Base-by-base conservation (phyloP, 2,113 vertebrate genomes). In the Thalassarche chlororhynchos region DNA sequence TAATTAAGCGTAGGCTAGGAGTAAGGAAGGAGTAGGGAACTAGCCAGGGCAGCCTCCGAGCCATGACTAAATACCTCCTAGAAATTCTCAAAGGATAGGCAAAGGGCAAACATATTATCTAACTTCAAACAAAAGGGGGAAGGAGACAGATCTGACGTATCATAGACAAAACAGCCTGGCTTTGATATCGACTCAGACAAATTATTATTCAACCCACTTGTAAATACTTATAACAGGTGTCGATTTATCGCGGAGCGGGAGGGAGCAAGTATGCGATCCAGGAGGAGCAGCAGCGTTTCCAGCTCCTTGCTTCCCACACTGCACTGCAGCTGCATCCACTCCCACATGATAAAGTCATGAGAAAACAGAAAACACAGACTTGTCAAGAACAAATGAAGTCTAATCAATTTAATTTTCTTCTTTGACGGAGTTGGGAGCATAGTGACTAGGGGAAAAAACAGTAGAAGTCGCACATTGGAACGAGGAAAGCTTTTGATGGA, bases 381-480 rank as follows among this genome's bases (percentile, higher is more conserved):
- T 93, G 93, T 97, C 87, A 97, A 93, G 92, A 93, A 93, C 66
- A 92, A 95, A 97, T 94, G 80, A 94, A 85, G 71, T 78, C 90
- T 94, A 94, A 97, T 94, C 62, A 89, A 77, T 93, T 65, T 95
- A 72, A 91, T 83, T 85, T 94, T 88, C 61, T 52, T 87, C 90
- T 88, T 90, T 91, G 82, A 86, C 0, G 0, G 84, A 58, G 66
- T 16, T 77, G 85, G 71, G 47, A 87, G 66, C 15, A 10, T 24
- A 77, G 84, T 24, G 75, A 74, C 46, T 51, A 47, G 51, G 40
- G 68, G 55, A 51, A 57, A 91, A 71, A 93, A 57, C 58, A 89
- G 76, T 2, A 79, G 36, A 83, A 91, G 61, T 88, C 3, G 1
- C 84, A 88, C 44, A 6, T 4, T 74, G 92, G 78, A 96, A 97